phyloP scores from a whole-genome alignment of 2,888 invertebrate species.

The Lasioglossum marginatum region DNA sequence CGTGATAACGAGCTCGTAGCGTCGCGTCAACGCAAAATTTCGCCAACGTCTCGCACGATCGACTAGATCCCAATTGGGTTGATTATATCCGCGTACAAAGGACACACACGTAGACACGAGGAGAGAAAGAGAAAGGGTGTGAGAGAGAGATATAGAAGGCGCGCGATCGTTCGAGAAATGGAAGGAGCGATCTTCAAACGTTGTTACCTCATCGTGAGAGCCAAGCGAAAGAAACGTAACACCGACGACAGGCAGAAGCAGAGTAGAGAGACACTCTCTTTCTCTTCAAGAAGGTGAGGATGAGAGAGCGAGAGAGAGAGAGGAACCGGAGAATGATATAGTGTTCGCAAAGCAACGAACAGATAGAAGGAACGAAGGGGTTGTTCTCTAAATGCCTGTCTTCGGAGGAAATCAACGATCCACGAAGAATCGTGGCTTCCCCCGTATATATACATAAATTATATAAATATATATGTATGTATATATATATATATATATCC shows the following conservation, averaged over 20 bases:
- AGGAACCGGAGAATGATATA: not conserved
- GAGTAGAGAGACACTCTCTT: not conserved
- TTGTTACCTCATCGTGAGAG: slow-evolving; percentile 60
- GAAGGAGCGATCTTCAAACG: slow-evolving; percentile 57
- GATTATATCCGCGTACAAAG: not conserved
- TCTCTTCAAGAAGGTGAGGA: not conserved
- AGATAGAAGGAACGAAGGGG: not conserved
- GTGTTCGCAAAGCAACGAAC: not conserved
- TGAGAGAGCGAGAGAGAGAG: not conserved
- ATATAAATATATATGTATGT: not conserved
- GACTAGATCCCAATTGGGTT: not conserved
- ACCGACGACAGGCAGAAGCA: not conserved
- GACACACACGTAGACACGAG: not conserved
- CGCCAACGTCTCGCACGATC: not conserved
- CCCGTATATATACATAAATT: not conserved
- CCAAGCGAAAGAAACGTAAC: not conserved
- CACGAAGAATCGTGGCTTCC: not conserved
- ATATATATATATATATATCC: not conserved
- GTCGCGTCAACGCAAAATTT: not conserved
- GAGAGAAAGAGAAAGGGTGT: not conserved
- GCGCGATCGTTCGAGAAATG: slow-evolving; percentile 45
- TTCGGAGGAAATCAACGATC: slow-evolving; percentile 1
- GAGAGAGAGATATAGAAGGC: slow-evolving; percentile 1
- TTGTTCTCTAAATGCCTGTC: not conserved
- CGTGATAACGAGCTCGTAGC: not conserved